Evolutionary conservation across 2,113 vertebrate species (phyloP).

Genomic region (Percina caprodes): DNA sequence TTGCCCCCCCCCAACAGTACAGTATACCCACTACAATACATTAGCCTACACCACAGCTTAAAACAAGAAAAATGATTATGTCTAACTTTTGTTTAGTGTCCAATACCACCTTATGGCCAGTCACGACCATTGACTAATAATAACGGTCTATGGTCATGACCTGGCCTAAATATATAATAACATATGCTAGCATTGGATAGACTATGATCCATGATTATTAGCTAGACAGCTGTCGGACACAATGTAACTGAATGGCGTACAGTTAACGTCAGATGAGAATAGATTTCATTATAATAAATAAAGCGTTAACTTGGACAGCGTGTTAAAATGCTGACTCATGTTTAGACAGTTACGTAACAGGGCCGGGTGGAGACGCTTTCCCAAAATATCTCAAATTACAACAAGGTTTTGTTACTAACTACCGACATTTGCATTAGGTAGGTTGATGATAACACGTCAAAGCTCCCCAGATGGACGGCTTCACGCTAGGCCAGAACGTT

Average conservation of each 20-base stretch:
- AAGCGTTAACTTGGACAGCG: conserved; percentile 4
- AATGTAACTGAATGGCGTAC: neutral
- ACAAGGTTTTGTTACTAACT: neutral
- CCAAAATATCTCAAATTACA: neutral
- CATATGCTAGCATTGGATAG: neutral
- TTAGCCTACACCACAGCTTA: no score
- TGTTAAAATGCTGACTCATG: conserved; percentile 79
- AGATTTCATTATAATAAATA: neutral
- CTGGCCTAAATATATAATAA: no score
- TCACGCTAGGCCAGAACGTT: conserved; percentile 30
- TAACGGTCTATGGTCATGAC: no score
- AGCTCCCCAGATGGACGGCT: neutral
- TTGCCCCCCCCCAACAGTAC: no score
- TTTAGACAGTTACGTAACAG: conserved; percentile 46
- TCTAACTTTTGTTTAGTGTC: neutral
- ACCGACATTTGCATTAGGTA: fast-evolving
- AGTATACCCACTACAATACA: no score
- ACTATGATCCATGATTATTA: neutral
- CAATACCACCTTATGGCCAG: neutral
- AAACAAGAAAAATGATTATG: neutral
- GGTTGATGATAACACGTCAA: neutral
- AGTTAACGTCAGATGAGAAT: neutral
- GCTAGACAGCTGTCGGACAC: neutral
- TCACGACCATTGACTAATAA: no score
- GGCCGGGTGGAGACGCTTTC: neutral